A percentile compares a stretch with the other conserved stretches of the same genome.
phyloP scores from a whole-genome alignment of 2,113 vertebrate species.

The Cynoglossus semilaevis region DNA sequence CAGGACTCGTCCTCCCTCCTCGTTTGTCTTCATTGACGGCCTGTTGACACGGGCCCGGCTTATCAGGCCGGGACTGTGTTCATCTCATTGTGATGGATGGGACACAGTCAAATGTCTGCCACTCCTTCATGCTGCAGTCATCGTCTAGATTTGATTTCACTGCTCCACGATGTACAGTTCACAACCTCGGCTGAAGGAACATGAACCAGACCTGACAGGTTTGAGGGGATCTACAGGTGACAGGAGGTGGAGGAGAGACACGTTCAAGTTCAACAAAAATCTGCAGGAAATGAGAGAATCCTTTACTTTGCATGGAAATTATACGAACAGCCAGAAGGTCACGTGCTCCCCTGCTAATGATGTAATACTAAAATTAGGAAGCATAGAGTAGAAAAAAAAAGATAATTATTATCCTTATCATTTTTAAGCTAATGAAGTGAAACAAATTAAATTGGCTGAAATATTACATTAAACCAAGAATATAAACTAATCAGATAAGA shows the following conservation, averaged over 20 bases:
- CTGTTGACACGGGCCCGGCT: slow-evolving; percentile 59
- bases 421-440: no score
- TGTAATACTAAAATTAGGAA: no score
- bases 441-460: no score
- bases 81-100: slow-evolving; percentile 59
- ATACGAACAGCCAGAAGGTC: no score
- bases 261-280: not conserved
- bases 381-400: no score
- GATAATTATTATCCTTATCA: no score
- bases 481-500: no score
- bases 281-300: not conserved
- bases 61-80: slow-evolving; percentile 52
- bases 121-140: slow-evolving; percentile 23
- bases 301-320: slow-evolving; percentile 5
- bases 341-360: no score
- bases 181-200: not conserved
- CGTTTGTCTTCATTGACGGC: slow-evolving; percentile 70
- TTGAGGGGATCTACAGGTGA: slow-evolving; percentile 12
- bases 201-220: slow-evolving; percentile 25
- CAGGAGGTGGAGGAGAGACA: not conserved
- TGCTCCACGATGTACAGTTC: slow-evolving; percentile 35
- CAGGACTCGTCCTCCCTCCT: slow-evolving; percentile 27
- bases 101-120: slow-evolving; percentile 30
- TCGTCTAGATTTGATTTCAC: slow-evolving; percentile 20
- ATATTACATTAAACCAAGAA: no score